These are phyloP conservation scores for Agonopterix arenella DNA, from an alignment of 2,888 invertebrate genomes.

Conservation along the genomic window DNA sequence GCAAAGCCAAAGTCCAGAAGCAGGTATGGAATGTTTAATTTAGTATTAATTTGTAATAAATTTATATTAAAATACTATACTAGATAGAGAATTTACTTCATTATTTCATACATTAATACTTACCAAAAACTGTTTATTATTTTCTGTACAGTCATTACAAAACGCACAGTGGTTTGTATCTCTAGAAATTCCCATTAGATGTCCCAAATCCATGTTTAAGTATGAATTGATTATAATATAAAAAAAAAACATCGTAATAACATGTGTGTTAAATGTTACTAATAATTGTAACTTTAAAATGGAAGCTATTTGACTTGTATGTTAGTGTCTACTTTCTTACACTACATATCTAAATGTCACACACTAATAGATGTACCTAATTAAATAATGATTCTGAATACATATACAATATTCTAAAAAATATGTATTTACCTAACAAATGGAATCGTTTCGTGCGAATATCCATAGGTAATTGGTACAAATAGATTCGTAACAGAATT, in stretches of 20 bases:
- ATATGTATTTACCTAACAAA: no score
- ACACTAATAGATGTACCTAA: conserved; percentile 16
- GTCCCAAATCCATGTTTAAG: no score
- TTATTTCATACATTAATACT: conserved; percentile 9
- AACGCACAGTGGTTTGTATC: neutral
- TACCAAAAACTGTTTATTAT: neutral
- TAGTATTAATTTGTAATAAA: conserved; percentile 41
- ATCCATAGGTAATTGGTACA: no score
- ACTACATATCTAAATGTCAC: conserved; percentile 52
- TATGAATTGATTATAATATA: no score
- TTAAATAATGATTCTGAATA: neutral
- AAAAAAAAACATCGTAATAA: no score
- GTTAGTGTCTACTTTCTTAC: conserved; percentile 12
- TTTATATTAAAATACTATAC: conserved; percentile 31
- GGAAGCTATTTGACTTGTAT: no score
- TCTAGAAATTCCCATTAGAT: neutral
- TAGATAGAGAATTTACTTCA: conserved; percentile 47
- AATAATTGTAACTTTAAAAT: neutral
- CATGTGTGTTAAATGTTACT: neutral
- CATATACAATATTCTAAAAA: neutral
- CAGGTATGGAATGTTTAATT: conserved; percentile 22
- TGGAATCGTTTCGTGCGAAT: no score
- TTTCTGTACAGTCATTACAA: conserved; percentile 7
- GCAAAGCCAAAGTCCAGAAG: conserved; percentile 44
- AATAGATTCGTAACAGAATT: no score